Percentiles rank a stretch among this genome's conserved stretches.
Conservation (phyloP, 2,888 invertebrate species). For the Syrphus vitripennis region DNA sequence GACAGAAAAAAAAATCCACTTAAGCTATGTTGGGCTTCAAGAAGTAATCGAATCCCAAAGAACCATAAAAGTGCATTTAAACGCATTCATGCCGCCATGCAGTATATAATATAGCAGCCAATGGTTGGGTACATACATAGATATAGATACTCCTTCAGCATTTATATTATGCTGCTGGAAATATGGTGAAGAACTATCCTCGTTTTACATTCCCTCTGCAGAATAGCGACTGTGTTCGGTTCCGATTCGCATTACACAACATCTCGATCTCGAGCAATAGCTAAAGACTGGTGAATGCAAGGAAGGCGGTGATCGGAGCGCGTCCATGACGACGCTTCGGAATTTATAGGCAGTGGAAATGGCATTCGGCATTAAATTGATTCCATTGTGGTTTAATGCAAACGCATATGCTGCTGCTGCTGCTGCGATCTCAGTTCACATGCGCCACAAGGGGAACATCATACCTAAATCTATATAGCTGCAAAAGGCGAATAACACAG, state of each 20-base stretch:
- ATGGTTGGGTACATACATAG: neutral
- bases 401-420: conserved; percentile 62
- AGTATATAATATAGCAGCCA: neutral
- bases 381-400: conserved; percentile 71
- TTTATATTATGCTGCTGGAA: neutral
- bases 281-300: conserved; percentile 23
- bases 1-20: neutral
- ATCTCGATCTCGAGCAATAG: conserved; percentile 47
- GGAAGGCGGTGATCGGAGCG: neutral
- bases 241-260: conserved; percentile 67
- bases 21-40: conserved; percentile 1
- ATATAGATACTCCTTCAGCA: conserved; percentile 35
- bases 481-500: conserved; percentile 24
- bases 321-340: conserved; percentile 63
- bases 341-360: conserved; percentile 64
- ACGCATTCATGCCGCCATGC: conserved; percentile 68
- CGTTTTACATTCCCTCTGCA: conserved; percentile 29
- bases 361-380: conserved; percentile 70
- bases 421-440: neutral
- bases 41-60: conserved; percentile 65
- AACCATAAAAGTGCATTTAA: conserved; percentile 68
- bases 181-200: neutral
- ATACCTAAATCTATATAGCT: neutral
- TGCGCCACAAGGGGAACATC: conserved; percentile 28
- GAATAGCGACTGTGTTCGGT: neutral